These are phyloP conservation scores for Amphipyra berbera DNA, from an alignment of 2,888 invertebrate species.

Conservation along the genomic window DNA sequence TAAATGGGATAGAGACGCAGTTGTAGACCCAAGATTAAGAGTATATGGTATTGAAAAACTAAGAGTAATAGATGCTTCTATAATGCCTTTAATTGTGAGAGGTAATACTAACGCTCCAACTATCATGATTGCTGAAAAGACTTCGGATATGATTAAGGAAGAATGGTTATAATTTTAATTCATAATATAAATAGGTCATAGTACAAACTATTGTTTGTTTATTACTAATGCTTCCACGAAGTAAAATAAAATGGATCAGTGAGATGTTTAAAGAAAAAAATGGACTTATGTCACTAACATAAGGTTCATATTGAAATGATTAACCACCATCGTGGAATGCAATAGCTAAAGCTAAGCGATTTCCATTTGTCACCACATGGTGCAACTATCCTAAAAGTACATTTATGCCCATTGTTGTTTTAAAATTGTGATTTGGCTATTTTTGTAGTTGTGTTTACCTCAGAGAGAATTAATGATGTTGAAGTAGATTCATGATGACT, in stretches of 20 bases:
- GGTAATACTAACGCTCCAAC: constrained; percentile 96
- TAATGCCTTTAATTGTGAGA: constrained; percentile 91
- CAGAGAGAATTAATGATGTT: too few species aligned
- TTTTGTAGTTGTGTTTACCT: too few species aligned
- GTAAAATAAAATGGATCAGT: neutral
- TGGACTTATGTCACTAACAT: too few species aligned
- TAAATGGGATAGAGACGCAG: constrained; percentile 89
- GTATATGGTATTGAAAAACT: constrained; percentile 91
- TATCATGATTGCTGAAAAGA: constrained; percentile 96
- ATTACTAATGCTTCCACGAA: constrained; percentile 18
- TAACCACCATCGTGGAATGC: too few species aligned
- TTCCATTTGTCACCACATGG: too few species aligned
- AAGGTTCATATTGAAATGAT: too few species aligned
- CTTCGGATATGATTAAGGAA: constrained; percentile 93
- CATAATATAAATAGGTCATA: neutral
- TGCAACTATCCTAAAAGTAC: too few species aligned
- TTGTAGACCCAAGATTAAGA: constrained; percentile 91
- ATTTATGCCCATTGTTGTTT: too few species aligned
- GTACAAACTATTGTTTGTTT: neutral
- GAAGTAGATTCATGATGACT: too few species aligned
- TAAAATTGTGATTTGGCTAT: too few species aligned
- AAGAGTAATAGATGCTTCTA: constrained; percentile 92
- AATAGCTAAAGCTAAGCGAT: too few species aligned
- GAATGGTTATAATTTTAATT: constrained; percentile 70
- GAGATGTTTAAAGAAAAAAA: neutral